Evolutionary conservation across 2,888 invertebrate genomes (phyloP).

Genomic region (Nezara viridula): DNA sequence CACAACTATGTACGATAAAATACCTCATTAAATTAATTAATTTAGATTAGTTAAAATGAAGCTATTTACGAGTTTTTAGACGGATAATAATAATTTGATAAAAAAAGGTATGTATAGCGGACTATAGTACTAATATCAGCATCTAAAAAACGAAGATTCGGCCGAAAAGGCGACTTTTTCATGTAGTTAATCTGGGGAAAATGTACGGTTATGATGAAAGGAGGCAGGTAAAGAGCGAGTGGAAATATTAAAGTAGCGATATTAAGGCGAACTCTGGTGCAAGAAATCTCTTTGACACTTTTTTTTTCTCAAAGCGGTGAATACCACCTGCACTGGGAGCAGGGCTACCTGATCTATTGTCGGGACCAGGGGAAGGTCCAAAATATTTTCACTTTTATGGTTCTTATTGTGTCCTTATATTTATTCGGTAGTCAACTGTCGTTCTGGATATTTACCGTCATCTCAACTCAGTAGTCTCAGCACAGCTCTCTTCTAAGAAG

Average conservation of each 20-base stretch:
- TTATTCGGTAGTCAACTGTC: slow-evolving; percentile 23
- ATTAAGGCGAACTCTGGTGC: neutral
- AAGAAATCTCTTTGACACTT: slow-evolving; percentile 23
- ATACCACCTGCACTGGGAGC: neutral
- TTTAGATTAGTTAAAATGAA: no score
- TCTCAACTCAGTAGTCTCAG: neutral
- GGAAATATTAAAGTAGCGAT: slow-evolving; percentile 1
- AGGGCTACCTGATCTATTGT: neutral
- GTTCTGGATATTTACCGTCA: neutral
- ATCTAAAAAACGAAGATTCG: no score
- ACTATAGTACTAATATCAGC: no score
- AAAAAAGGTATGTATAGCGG: no score
- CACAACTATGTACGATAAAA: no score
- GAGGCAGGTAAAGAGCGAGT: neutral
- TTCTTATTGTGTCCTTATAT: slow-evolving; percentile 10
- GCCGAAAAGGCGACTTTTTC: no score
- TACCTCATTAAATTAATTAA: no score
- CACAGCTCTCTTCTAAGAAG: neutral
- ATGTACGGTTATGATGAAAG: neutral
- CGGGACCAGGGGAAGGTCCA: neutral
- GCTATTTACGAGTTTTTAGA: no score
- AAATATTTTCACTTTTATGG: slow-evolving; percentile 15
- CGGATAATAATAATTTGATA: no score
- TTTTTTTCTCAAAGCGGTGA: neutral
- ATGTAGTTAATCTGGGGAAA: neutral